Conservation (phyloP, 2,797 vertebrate species). For the Hemibagrus guttatus region DNA sequence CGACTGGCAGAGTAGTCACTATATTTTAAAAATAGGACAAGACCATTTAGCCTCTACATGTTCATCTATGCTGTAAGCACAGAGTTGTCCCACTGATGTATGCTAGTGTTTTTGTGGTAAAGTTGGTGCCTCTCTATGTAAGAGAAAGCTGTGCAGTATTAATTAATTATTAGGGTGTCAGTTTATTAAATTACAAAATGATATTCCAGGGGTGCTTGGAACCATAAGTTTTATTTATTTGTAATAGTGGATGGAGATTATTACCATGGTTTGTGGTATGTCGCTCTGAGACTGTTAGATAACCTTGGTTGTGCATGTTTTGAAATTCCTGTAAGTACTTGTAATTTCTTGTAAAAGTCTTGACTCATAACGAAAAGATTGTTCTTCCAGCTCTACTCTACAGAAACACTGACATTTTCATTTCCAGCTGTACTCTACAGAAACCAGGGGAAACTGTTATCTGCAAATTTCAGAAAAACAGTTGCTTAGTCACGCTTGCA, state of each 20-base stretch:
- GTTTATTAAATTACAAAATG: background rate
- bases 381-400: background rate
- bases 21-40: too few species aligned
- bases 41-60: background rate
- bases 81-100: background rate
- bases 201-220: background rate
- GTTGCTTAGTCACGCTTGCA: background rate
- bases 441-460: background rate
- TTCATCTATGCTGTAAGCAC: background rate
- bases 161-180: background rate
- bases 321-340: background rate
- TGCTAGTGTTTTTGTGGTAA: background rate
- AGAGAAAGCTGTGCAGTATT: background rate
- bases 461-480: background rate
- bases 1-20: background rate
- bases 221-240: background rate
- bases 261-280: background rate
- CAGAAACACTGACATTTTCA: background rate
- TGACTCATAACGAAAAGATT: background rate
- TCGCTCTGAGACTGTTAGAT: background rate
- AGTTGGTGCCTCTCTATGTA: background rate
- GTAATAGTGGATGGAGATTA: background rate
- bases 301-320: background rate
- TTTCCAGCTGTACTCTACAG: background rate
- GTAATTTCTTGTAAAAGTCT: background rate